Percentiles rank a stretch among this genome's conserved stretches.
Evolutionary conservation across 2,113 vertebrate genomes (phyloP).

Genomic region (Bufo bufo): DNA sequence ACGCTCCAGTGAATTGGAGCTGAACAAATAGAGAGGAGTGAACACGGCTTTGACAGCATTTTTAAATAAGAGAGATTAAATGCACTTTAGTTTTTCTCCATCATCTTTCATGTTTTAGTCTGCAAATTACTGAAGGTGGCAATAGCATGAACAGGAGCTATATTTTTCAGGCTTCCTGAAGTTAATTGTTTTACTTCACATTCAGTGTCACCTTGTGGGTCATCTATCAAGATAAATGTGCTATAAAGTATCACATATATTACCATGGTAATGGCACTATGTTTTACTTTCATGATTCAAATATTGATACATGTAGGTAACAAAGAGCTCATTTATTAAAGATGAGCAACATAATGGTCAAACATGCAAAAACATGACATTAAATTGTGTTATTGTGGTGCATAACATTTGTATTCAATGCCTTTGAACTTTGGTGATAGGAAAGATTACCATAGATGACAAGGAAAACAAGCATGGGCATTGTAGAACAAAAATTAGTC

Average conservation of each 20-base stretch:
- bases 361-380: not conserved
- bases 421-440: too few relatives aligned
- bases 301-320: not conserved
- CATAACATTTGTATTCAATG: too few relatives aligned
- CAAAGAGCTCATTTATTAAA: not conserved
- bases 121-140: conserved; percentile 55
- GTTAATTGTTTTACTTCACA: conserved; percentile 14
- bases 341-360: not conserved
- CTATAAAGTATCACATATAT: conserved; percentile 45
- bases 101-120: conserved; percentile 55
- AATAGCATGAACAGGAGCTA: conserved; percentile 47
- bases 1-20: conserved; percentile 42
- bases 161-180: conserved; percentile 50
- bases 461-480: not conserved
- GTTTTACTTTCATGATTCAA: not conserved
- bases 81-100: conserved; percentile 50
- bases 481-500: not conserved
- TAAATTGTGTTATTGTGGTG: too few relatives aligned
- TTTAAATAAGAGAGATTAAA: conserved; percentile 50
- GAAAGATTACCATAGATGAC: not conserved
- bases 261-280: rapidly evolving
- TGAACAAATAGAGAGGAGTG: conserved; percentile 58
- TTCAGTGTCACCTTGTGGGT: not conserved
- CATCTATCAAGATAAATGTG: conserved; percentile 23
- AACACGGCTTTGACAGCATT: conserved; percentile 51